Conservation (phyloP, 92 coral and sea anemone species). For the Bergia puertoricense region DNA sequence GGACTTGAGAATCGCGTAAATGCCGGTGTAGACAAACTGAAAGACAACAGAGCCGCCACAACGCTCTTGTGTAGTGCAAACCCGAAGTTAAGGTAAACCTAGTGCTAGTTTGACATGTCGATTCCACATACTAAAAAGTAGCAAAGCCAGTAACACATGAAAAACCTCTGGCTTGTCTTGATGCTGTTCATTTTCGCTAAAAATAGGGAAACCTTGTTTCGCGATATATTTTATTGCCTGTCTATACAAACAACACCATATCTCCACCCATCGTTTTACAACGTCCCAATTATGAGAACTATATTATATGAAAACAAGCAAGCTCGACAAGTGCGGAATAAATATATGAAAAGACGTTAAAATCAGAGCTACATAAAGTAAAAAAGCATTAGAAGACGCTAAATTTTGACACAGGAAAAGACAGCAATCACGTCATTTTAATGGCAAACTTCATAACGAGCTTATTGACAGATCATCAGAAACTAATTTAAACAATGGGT, state of each 20-base stretch:
- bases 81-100: background rate
- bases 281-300: background rate
- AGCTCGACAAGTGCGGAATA: background rate
- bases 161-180: background rate
- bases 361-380: background rate
- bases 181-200: background rate
- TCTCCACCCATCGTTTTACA: constrained; percentile 9
- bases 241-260: background rate
- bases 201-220: background rate
- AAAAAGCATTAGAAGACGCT: background rate
- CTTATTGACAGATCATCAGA: background rate
- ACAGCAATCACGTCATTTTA: background rate
- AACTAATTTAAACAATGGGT: no score
- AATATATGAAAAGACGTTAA: background rate
- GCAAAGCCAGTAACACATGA: background rate
- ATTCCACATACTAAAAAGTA: background rate
- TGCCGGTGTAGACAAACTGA: constrained; percentile 5
- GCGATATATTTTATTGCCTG: background rate
- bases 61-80: background rate
- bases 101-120: background rate
- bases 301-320: no score
- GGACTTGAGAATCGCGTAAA: background rate
- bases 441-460: background rate
- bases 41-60: background rate
- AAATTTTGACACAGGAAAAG: background rate